Conservation (phyloP, 2,888 invertebrate species). For the Coelinius sp. region DNA sequence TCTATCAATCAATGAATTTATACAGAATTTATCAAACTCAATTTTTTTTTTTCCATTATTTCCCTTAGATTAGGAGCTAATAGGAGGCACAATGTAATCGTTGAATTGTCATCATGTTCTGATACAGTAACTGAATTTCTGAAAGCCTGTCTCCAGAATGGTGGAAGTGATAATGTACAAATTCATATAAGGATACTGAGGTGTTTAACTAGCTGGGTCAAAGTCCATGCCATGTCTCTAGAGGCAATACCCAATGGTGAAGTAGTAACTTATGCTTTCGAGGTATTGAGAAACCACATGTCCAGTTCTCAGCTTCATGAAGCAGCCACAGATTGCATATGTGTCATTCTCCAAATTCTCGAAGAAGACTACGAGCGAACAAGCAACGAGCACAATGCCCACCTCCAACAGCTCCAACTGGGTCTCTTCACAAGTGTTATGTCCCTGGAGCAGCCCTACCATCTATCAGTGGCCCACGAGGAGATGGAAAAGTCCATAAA, state of each 20-base stretch:
- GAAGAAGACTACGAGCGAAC: constrained; percentile 73
- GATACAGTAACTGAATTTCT: constrained; percentile 85
- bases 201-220: constrained; percentile 94
- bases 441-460: constrained; percentile 87
- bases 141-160: constrained; percentile 81
- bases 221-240: constrained; percentile 85
- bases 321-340: constrained; percentile 91
- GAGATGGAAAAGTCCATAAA: constrained; percentile 95
- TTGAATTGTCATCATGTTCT: constrained; percentile 84
- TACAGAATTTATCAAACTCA: not conserved
- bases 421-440: constrained; percentile 87
- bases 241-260: constrained; percentile 81
- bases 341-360: constrained; percentile 86
- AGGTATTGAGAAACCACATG: constrained; percentile 76
- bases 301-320: constrained; percentile 83
- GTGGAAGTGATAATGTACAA: constrained; percentile 77
- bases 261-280: constrained; percentile 81
- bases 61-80: constrained; percentile 86
- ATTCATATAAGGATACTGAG: constrained; percentile 82
- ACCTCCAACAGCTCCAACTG: constrained; percentile 80
- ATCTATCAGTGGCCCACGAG: constrained; percentile 92
- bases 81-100: constrained; percentile 86
- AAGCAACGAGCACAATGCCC: constrained; percentile 70
- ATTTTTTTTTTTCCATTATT: not conserved
- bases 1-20: too few species aligned